A percentile compares a stretch with the other conserved stretches of the same genome.
phyloP scores from a whole-genome alignment of 2,797 vertebrate genomes.

The Chiroxiphia lanceolata region DNA sequence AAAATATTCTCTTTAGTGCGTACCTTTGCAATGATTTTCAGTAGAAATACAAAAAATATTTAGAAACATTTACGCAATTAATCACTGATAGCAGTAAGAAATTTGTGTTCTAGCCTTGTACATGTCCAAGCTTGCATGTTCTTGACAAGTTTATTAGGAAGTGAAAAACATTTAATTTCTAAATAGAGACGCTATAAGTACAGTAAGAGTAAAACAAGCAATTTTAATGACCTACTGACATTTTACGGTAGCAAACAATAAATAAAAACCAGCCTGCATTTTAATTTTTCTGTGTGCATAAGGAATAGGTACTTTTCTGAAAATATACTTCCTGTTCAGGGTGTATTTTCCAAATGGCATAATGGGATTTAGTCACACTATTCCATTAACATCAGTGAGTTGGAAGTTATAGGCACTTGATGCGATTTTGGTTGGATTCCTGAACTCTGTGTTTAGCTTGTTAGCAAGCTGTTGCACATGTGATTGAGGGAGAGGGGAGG shows the following conservation, averaged over 20 bases:
- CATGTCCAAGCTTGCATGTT: neutral
- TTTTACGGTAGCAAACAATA: neutral
- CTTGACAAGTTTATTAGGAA: conserved; percentile 36
- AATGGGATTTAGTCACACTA: neutral
- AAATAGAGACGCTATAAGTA: too few relatives aligned
- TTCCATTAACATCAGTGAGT: neutral
- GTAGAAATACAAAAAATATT: neutral
- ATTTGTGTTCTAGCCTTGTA: neutral
- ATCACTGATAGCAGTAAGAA: neutral
- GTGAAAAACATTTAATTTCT: conserved; percentile 39
- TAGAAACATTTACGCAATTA: neutral
- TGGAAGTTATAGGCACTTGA: neutral
- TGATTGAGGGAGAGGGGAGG: neutral
- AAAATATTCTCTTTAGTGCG: neutral
- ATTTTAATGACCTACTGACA: neutral
- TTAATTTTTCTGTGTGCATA: neutral
- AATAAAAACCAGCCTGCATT: neutral
- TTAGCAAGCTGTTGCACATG: neutral
- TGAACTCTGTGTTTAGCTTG: neutral
- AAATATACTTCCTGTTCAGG: neutral
- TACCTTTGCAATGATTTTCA: neutral
- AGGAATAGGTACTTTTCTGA: neutral
- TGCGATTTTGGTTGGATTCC: neutral
- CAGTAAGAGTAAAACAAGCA: neutral
- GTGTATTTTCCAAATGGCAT: neutral